Evolutionary conservation across 1,140 invertebrate genomes (phyloP).

Genomic region (Drosophila trapezifrons): DNA sequence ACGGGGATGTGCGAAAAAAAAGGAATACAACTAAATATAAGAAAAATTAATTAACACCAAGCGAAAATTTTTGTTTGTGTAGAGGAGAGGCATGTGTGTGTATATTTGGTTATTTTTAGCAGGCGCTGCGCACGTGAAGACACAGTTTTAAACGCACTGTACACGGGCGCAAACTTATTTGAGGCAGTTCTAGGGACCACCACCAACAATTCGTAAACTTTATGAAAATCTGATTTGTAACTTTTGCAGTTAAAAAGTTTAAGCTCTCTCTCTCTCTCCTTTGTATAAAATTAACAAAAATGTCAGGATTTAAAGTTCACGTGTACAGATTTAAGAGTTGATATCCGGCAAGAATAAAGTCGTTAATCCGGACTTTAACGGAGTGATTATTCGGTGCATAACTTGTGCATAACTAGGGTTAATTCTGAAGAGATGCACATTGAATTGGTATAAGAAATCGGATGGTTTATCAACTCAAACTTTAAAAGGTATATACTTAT

Average conservation of each 20-base stretch:
- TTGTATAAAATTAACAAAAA: slow-evolving; percentile 15
- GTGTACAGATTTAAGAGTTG: slow-evolving; percentile 6
- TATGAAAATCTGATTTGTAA: slow-evolving; percentile 43
- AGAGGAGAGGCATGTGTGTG: not conserved
- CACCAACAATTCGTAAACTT: slow-evolving; percentile 43
- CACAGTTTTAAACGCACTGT: slow-evolving; percentile 50
- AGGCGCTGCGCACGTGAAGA: slow-evolving; percentile 69
- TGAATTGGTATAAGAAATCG: no score
- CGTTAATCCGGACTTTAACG: not conserved
- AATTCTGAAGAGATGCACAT: not conserved
- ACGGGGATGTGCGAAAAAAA: slow-evolving; percentile 19
- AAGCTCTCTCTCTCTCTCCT: slow-evolving; percentile 2
- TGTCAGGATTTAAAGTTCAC: not conserved
- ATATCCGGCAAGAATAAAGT: slow-evolving; percentile 10
- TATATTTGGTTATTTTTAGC: slow-evolving; percentile 61
- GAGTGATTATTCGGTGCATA: not conserved
- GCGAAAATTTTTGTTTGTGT: slow-evolving; percentile 42
- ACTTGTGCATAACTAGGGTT: not conserved
- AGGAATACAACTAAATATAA: slow-evolving; percentile 21
- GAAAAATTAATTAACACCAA: slow-evolving; percentile 73
- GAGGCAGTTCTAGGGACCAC: slow-evolving; percentile 5
- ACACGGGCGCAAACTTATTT: slow-evolving; percentile 22
- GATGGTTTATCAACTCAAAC: no score
- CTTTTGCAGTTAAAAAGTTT: slow-evolving; percentile 30
- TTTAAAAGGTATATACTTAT: no score